Percentiles rank a stretch among this genome's conserved stretches.
These are phyloP conservation scores for Drosophila tsacasi DNA, from an alignment of 1,140 invertebrate genomes.

Conservation along the genomic window DNA sequence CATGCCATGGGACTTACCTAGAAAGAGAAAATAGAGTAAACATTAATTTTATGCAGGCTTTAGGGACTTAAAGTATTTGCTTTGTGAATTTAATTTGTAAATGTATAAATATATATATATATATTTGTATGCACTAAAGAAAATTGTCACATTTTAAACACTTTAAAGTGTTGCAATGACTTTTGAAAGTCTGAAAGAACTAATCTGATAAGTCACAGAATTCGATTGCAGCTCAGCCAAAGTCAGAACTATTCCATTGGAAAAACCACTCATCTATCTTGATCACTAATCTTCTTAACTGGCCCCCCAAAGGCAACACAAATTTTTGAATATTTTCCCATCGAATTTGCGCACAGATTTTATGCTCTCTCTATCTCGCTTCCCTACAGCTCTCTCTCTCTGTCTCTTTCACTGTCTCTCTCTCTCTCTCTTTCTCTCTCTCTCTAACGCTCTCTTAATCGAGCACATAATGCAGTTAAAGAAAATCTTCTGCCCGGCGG, in stretches of 20 bases:
- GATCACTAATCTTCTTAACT: slow-evolving; percentile 37
- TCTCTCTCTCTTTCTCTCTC: neutral
- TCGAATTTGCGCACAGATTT: slow-evolving; percentile 43
- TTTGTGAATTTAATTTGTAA: neutral
- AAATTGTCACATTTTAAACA: neutral
- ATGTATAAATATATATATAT: too few species aligned
- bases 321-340: slow-evolving; percentile 54
- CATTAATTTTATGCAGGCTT: slow-evolving; percentile 24
- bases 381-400: neutral
- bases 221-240: slow-evolving; percentile 26
- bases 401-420: too few species aligned
- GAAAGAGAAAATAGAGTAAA: slow-evolving; percentile 12
- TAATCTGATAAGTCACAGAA: slow-evolving; percentile 28
- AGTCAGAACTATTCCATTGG: slow-evolving; percentile 11
- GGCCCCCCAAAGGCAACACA: slow-evolving; percentile 24
- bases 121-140: neutral
- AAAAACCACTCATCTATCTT: slow-evolving; percentile 38
- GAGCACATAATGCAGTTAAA: slow-evolving; percentile 47
- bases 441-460: slow-evolving; percentile 25
- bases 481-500: slow-evolving; percentile 13
- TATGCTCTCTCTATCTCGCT: neutral
- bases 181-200: slow-evolving; percentile 9
- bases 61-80: slow-evolving; percentile 1
- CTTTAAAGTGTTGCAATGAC: slow-evolving; percentile 11
- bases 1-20: slow-evolving; percentile 36